These are phyloP conservation scores for Dolomedes plantarius DNA, from an alignment of 2,888 invertebrate genomes.

Conservation along the genomic window DNA sequence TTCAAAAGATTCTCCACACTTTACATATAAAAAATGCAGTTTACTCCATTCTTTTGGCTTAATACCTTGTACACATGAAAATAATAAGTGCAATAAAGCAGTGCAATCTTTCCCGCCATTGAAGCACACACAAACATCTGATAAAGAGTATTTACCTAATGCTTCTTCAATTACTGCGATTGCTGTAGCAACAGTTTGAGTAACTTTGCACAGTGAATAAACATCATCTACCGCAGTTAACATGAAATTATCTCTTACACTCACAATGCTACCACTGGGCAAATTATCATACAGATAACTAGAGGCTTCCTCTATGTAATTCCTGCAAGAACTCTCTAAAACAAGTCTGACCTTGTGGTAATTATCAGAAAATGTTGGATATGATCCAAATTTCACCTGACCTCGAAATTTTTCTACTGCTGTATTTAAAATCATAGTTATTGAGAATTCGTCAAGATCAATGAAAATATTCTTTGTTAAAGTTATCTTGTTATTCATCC, in stretches of 20 bases:
- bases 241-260: conserved; percentile 49
- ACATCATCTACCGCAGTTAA: conserved; percentile 20
- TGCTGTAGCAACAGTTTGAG: conserved; percentile 78
- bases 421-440: conserved; percentile 78
- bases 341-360: conserved; percentile 80
- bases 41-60: conserved; percentile 27
- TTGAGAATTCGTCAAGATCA: conserved; percentile 66
- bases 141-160: conserved; percentile 1
- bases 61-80: conserved; percentile 78
- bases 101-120: conserved; percentile 99
- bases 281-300: conserved; percentile 76
- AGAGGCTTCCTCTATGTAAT: conserved; percentile 77
- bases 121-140: conserved; percentile 90
- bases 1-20: conserved; percentile 86
- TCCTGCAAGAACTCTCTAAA: conserved; percentile 78
- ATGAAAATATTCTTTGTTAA: conserved; percentile 51
- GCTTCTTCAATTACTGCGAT: conserved; percentile 16
- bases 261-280: conserved; percentile 77
- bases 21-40: conserved; percentile 87
- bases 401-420: conserved; percentile 78
- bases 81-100: conserved; percentile 86
- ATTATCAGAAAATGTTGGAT: conserved; percentile 79
- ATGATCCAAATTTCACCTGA: conserved; percentile 80
- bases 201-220: neutral
- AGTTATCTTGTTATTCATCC: conserved; percentile 64